Conservation (phyloP, 2,888 invertebrate genomes). For the Scaeva pyrastri region DNA sequence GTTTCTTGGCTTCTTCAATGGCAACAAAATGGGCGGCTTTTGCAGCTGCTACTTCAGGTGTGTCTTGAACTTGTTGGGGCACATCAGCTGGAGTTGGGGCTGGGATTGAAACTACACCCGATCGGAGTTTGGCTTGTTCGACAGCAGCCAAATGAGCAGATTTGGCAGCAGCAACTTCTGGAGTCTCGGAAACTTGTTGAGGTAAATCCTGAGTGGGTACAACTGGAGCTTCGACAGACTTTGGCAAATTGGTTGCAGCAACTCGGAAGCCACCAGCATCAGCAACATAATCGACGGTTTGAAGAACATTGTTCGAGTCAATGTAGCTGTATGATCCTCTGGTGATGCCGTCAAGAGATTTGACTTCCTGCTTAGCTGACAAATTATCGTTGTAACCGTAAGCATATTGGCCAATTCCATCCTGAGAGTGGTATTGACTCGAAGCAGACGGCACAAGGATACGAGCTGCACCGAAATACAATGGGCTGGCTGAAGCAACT, state of each 20-base stretch:
- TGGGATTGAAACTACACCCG: too few relatives aligned
- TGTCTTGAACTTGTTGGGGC: background rate
- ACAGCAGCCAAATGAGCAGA: background rate
- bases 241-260: slow-evolving; percentile 86
- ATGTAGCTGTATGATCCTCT: slow-evolving; percentile 87
- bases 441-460: background rate
- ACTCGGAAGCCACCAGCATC: slow-evolving; percentile 88
- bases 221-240: slow-evolving; percentile 75
- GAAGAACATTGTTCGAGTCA: slow-evolving; percentile 86
- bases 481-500: slow-evolving; percentile 3
- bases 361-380: slow-evolving; percentile 86
- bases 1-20: background rate
- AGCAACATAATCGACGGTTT: slow-evolving; percentile 86
- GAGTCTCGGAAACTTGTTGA: background rate
- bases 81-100: background rate
- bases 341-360: slow-evolving; percentile 86
- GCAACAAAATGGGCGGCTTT: slow-evolving; percentile 7
- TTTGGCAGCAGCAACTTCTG: slow-evolving; percentile 4
- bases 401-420: slow-evolving; percentile 2
- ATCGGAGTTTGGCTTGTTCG: background rate
- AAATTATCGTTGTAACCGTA: slow-evolving; percentile 86
- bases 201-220: background rate
- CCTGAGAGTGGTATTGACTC: slow-evolving; percentile 20
- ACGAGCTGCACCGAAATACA: background rate
- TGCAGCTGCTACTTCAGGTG: slow-evolving; percentile 4